Percentiles rank a stretch among this genome's conserved stretches.
Conservation (phyloP, 2,797 vertebrate genomes). For the Onychomys arenicola region DNA sequence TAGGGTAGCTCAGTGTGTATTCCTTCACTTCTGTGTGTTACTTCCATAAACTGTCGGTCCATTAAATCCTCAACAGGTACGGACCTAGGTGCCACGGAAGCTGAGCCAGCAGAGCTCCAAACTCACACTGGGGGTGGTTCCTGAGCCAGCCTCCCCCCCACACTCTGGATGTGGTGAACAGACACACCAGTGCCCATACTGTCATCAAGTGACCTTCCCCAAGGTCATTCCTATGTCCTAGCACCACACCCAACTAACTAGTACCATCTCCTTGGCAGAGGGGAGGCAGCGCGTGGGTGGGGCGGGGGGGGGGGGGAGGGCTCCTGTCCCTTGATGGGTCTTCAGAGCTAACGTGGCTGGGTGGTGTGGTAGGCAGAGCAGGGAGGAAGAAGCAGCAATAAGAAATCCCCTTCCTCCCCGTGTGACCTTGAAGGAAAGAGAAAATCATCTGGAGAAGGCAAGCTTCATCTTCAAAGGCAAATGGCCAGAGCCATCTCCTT, state of each 20-base stretch:
- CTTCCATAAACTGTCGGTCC: not conserved
- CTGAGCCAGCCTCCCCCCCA: too few relatives aligned
- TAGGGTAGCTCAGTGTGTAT: not conserved
- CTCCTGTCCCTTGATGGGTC: not conserved
- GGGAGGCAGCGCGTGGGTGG: not conserved
- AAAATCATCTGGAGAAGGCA: not conserved
- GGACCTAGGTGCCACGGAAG: not conserved
- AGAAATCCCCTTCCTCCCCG: not conserved
- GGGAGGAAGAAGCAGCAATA: too few relatives aligned
- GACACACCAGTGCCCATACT: not conserved
- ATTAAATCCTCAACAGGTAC: not conserved
- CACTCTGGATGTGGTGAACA: not conserved
- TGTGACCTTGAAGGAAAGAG: not conserved
- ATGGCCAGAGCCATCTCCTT: fast-evolving
- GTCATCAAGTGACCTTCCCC: not conserved
- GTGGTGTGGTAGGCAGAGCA: too few relatives aligned
- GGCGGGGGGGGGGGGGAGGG: too few relatives aligned
- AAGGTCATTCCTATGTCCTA: not conserved
- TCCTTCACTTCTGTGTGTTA: not conserved
- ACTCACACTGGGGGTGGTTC: not conserved
- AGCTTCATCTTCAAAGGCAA: not conserved
- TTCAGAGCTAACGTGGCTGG: not conserved
- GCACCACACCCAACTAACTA: too few relatives aligned
- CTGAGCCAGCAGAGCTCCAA: not conserved
- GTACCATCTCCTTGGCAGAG: not conserved